Evolutionary conservation across 2,888 invertebrate genomes (phyloP), one percentile per base, ranked within the genome.

Genomic region (Disparrhopalites patrizii): DNA sequence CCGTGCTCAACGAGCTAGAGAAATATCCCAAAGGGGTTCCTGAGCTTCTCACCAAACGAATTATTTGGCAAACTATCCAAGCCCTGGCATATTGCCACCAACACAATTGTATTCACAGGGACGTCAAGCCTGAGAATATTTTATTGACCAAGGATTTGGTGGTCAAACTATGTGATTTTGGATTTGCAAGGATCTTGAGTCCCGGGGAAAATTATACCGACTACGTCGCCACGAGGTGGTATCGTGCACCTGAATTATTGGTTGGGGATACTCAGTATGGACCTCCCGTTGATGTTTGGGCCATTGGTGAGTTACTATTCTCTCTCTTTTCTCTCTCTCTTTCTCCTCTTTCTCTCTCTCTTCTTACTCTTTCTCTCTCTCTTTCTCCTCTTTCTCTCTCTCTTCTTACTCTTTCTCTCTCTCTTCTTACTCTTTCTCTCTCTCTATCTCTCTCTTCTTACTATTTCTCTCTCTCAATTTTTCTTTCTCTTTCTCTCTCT

Each of bases 151-250:
- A 87, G 63, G 89, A 89, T 69, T 96, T 96, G 0, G 90, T 95
- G 62, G 94, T 99, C 69, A 99, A 99, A 80, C 83, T 99, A 2
- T 99, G 94, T 79, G 62, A 99, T 81, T 99, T 99, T 81, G 99
- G 99, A 58, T 99, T 99, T 81, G 99, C 99, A 0, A 85, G 99
- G 77, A 90, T 96, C 85, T 85, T 99, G 77, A 91, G 91, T 81
- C 94, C 96, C 0, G 95, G 93, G 0, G 98, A 98, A 83, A 93
- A 94, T 79, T 99, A 97, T 80, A 99, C 98, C 62, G 99, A 99
- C 81, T 99, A 99, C 80, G 99, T 99, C 73, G 98, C 98, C 51
- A 99, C 99, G 38, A 84, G 98, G 62, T 99, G 98, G 98, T 99
- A 99, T 82, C 84, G 99, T 68, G 92, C 96, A 4, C 98, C 98